Conservation (phyloP, 2,797 vertebrate species). For the Botia kubotai region DNA sequence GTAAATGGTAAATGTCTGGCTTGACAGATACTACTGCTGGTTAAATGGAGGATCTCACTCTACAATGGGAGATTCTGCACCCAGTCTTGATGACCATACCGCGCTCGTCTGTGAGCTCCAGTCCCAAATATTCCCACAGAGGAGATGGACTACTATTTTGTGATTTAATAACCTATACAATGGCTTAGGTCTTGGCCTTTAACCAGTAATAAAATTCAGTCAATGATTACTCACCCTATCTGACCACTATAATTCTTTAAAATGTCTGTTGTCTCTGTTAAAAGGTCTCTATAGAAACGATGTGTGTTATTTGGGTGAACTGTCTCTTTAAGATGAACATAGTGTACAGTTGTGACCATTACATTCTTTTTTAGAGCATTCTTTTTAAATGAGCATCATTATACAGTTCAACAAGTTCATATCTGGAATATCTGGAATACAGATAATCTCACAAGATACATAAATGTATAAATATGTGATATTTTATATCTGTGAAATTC, state of each 20-base stretch:
- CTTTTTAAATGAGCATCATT: too few relatives aligned
- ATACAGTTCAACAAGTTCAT: too few relatives aligned
- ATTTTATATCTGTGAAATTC: background rate
- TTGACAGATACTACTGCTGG: slow-evolving; percentile 39
- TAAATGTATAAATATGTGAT: background rate
- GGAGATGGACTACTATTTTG: background rate
- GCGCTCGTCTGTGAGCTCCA: slow-evolving; percentile 57
- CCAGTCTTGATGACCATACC: slow-evolving; percentile 61
- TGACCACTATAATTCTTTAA: too few relatives aligned
- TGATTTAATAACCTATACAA: background rate
- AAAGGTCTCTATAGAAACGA: too few relatives aligned
- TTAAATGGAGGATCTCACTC: slow-evolving; percentile 53
- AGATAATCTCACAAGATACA: too few relatives aligned
- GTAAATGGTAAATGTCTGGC: background rate
- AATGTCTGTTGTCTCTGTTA: too few relatives aligned
- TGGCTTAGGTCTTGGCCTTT: background rate
- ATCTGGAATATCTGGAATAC: too few relatives aligned
- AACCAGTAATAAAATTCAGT: background rate
- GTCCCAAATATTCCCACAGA: slow-evolving; percentile 56
- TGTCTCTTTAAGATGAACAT: too few relatives aligned
- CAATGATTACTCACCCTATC: too few relatives aligned
- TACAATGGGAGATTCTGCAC: slow-evolving; percentile 64
- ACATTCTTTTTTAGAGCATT: too few relatives aligned
- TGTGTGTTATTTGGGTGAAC: too few relatives aligned
- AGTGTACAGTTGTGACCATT: too few relatives aligned